Evolutionary conservation across 30 jellyfish, hydroid and myxozoan genomes (phyloP), one percentile per base, ranked within the genome.

Genomic region (Nemopilema nomurai): DNA sequence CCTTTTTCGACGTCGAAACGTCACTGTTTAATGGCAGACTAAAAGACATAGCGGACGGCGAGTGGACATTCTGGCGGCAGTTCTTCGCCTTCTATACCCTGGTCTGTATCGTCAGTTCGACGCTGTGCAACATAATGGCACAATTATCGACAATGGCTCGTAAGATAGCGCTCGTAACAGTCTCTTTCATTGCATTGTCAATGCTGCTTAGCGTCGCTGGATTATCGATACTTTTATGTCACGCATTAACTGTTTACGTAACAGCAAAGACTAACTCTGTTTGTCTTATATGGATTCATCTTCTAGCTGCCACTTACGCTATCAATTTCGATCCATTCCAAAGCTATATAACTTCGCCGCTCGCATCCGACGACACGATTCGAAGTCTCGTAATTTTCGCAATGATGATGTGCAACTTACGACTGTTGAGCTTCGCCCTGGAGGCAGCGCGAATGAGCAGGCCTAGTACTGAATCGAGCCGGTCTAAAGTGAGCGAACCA

Each of bases 41-140:
- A 19, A 87, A 87, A 62, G 96, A 87, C 41, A 63, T 87, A 3
- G 53, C 85, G 20, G 90, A 87, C 49, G 88, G 88, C 28, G 96
- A 87, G 72, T 87, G 96, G 96, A 79, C 96, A 22, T 86, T 86
- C 29, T 86, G 95, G 95, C 62, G 95, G 31, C 89, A 77, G 76
- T 84, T 84, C 68, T 84, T 84, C 87, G 1, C 41, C 22, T 74
- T 74, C 28, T 84, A 84, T 28, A 65, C 83, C 1, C 18, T 69
- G 1, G 78, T 78, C n/a, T 73, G 93, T 51, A 68, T 74, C 7
- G 31, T 84, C 16, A 84, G 87, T 66, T 74, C 93, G 32, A 13
- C 76, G 8, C 83, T 84, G 25, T 53, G 69, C 25, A 75, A 66
- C 79, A 67, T 70, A 17, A 74, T 67, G 79, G 22, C 82, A 21